Evolutionary conservation across 2,888 invertebrate genomes (phyloP).

Genomic region (Heliconius aoede): DNA sequence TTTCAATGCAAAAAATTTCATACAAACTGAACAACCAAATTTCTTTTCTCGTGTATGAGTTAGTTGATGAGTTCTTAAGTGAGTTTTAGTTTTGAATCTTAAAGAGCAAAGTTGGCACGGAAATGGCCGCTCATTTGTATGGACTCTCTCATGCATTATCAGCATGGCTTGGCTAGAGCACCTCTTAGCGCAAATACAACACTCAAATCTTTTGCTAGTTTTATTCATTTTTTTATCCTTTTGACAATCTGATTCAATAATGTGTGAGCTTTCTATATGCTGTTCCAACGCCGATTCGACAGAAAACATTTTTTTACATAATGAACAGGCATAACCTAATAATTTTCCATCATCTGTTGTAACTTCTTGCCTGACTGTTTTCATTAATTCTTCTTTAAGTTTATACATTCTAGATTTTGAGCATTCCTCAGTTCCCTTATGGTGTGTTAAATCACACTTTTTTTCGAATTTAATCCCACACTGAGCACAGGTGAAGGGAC

Average conservation of each 20-base stretch:
- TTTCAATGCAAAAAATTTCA: slow-evolving; percentile 81
- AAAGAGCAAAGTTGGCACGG: slow-evolving; percentile 75
- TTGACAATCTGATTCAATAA: slow-evolving; percentile 65
- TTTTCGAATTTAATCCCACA: slow-evolving; percentile 69
- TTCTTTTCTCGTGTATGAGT: slow-evolving; percentile 81
- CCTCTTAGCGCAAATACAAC: slow-evolving; percentile 72
- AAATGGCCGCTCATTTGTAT: slow-evolving; percentile 78
- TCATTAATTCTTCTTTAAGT: slow-evolving; percentile 74
- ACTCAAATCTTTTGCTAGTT: slow-evolving; percentile 70
- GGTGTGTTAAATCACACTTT: slow-evolving; percentile 57
- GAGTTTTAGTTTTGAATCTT: slow-evolving; percentile 79
- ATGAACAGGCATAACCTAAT: slow-evolving; percentile 73
- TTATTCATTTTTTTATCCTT: slow-evolving; percentile 65
- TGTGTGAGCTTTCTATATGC: slow-evolving; percentile 73
- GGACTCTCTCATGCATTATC: slow-evolving; percentile 79
- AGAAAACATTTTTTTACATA: slow-evolving; percentile 80
- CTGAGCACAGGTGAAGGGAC: slow-evolving; percentile 67
- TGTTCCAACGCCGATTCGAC: slow-evolving; percentile 73
- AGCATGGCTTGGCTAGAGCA: slow-evolving; percentile 80
- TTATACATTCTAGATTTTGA: slow-evolving; percentile 63
- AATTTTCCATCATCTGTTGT: slow-evolving; percentile 72
- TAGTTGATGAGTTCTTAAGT: slow-evolving; percentile 77
- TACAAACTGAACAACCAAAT: slow-evolving; percentile 80
- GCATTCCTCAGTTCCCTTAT: slow-evolving; percentile 66
- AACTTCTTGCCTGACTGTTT: slow-evolving; percentile 74